These are phyloP conservation scores for Alentia gelatinosa DNA, from an alignment of 2,888 invertebrate species.

Conservation along the genomic window DNA sequence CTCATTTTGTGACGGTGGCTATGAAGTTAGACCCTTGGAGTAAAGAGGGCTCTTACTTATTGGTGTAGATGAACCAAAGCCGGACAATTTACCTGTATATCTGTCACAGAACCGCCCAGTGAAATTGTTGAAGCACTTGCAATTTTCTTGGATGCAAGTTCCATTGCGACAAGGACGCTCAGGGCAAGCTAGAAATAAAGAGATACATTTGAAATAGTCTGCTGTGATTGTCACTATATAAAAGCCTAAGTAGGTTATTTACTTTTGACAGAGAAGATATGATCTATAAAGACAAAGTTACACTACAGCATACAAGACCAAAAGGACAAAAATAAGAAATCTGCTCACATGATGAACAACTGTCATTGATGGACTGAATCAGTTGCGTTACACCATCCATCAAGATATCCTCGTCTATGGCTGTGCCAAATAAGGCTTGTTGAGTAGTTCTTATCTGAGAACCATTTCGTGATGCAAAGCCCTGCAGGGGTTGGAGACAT, in stretches of 20 bases:
- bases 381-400: background rate
- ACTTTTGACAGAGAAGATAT: no score
- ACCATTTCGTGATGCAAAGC: background rate
- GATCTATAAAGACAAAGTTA: background rate
- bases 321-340: background rate
- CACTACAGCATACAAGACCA: background rate
- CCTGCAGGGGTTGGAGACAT: background rate
- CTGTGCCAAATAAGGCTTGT: background rate
- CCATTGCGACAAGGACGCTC: background rate
- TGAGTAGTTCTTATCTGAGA: background rate
- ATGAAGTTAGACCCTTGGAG: no score
- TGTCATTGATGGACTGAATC: background rate
- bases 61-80: no score
- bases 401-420: background rate
- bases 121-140: background rate
- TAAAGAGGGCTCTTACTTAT: no score
- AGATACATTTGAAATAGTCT: background rate
- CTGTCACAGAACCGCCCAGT: background rate
- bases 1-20: no score
- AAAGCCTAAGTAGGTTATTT: background rate
- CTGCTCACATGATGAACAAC: background rate
- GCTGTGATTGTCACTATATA: background rate
- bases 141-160: background rate
- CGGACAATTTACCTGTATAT: background rate
- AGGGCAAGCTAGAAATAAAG: background rate